A percentile compares a stretch with the other conserved stretches of the same genome.
These are phyloP conservation scores for Distichodus sexfasciatus DNA, from an alignment of 2,797 vertebrate species.

Conservation along the genomic window DNA sequence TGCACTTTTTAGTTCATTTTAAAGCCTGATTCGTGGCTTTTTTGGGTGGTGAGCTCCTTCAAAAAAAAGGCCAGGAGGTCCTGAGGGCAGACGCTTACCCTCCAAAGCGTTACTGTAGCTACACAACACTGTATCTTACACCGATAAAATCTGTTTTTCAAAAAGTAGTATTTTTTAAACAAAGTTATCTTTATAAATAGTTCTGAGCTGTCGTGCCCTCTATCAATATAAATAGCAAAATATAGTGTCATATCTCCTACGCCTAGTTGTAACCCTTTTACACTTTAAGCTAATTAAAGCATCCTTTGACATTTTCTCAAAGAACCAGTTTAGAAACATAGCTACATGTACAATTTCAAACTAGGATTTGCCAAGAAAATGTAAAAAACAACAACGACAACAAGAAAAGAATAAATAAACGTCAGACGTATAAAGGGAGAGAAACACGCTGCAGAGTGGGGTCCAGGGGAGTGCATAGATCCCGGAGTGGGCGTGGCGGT, in stretches of 20 bases:
- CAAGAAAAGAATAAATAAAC: conserved; percentile 50
- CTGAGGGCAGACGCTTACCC: conserved; percentile 21
- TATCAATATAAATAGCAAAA: conserved; percentile 89
- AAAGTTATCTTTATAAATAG: conserved; percentile 84
- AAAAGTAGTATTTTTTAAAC: conserved; percentile 54
- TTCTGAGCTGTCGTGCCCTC: conserved; percentile 85
- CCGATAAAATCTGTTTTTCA: conserved; percentile 77
- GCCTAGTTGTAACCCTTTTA: conserved; percentile 55
- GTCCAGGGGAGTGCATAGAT: conserved; percentile 79
- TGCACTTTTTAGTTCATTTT: no score
- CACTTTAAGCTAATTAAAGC: conserved; percentile 60
- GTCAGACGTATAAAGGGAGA: conserved; percentile 40
- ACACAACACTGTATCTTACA: conserved; percentile 79
- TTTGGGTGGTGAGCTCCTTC: no score
- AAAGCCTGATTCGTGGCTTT: no score
- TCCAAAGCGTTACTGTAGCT: conserved; percentile 77
- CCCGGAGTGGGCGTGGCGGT: conserved; percentile 72
- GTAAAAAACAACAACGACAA: conserved; percentile 44
- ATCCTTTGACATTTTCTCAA: conserved; percentile 52
- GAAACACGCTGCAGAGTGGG: conserved; percentile 62
- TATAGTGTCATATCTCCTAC: conserved; percentile 71
- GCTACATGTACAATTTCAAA: conserved; percentile 44
- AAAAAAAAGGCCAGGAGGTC: no score
- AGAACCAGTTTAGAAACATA: conserved; percentile 40
- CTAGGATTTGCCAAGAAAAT: conserved; percentile 49